These are phyloP conservation scores for Epiblema foenella DNA, from an alignment of 2,888 invertebrate genomes.

Conservation along the genomic window DNA sequence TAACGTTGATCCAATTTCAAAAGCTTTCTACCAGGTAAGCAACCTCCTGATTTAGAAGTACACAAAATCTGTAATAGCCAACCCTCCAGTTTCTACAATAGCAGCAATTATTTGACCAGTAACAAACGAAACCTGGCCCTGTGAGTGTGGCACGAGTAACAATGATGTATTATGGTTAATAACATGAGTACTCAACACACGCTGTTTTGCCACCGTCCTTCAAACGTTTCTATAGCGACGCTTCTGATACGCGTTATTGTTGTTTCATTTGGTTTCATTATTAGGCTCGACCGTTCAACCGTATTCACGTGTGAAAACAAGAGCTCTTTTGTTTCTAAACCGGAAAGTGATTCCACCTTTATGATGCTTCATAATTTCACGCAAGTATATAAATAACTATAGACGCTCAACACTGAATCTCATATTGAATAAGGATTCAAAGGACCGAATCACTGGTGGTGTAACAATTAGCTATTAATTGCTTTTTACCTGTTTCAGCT, in stretches of 20 bases:
- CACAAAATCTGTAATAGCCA: constrained; percentile 4
- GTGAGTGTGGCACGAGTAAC: constrained; percentile 28
- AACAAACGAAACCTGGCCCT: constrained; percentile 29
- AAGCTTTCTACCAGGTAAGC: not conserved
- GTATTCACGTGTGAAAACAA: constrained; percentile 40
- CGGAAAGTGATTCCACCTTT: constrained; percentile 23
- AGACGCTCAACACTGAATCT: not conserved
- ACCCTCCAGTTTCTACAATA: constrained; percentile 28
- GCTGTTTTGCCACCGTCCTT: constrained; percentile 41
- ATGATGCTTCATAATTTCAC: constrained; percentile 11
- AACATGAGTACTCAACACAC: constrained; percentile 27
- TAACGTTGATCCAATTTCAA: not conserved
- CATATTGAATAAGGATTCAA: not conserved
- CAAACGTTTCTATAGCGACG: constrained; percentile 37
- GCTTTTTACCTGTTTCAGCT: not conserved
- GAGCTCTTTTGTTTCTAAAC: constrained; percentile 32
- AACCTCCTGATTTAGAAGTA: not conserved
- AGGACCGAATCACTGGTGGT: not conserved
- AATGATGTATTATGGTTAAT: constrained; percentile 41
- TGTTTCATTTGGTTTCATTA: constrained; percentile 37
- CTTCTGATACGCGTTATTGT: constrained; percentile 40
- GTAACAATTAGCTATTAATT: not conserved
- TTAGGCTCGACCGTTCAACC: constrained; percentile 33
- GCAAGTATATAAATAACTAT: not conserved
- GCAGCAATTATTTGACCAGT: constrained; percentile 36